Evolutionary conservation across 2,113 vertebrate genomes (phyloP).

Genomic region (Marmota flaviventris): DNA sequence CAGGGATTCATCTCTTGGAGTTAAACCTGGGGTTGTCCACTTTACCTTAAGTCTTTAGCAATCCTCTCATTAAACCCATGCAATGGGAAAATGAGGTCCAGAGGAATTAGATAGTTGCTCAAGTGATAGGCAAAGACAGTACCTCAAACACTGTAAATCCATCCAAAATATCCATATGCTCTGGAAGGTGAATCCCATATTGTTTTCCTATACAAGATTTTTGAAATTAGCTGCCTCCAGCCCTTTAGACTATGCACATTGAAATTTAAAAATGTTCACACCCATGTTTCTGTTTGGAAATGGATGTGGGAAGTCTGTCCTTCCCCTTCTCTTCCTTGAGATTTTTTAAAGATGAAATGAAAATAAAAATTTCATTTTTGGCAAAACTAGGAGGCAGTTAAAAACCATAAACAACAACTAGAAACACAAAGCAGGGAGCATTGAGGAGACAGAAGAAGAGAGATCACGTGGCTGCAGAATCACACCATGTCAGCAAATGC

Average conservation of each 20-base stretch:
- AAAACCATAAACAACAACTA: background rate
- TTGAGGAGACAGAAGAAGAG: background rate
- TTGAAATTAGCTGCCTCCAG: background rate
- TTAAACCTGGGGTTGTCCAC: background rate
- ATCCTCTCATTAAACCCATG: background rate
- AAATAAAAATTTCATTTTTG: background rate
- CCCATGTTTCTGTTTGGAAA: background rate
- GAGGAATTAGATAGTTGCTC: background rate
- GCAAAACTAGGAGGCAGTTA: background rate
- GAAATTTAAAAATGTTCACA: background rate
- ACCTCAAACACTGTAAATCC: background rate
- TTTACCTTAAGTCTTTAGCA: background rate
- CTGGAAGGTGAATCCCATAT: background rate
- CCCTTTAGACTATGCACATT: background rate
- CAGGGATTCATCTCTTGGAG: background rate
- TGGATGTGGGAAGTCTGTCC: background rate
- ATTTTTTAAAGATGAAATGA: background rate
- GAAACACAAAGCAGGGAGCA: background rate
- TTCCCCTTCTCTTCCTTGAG: background rate
- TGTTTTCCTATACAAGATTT: background rate
- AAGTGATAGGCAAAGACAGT: slow-evolving; percentile 22
- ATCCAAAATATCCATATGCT: background rate
- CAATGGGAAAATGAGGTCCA: background rate
- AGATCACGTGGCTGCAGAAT: background rate
- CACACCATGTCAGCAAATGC: background rate